Conservation (phyloP, 1,140 invertebrate species). For the Bacillus rossius region DNA sequence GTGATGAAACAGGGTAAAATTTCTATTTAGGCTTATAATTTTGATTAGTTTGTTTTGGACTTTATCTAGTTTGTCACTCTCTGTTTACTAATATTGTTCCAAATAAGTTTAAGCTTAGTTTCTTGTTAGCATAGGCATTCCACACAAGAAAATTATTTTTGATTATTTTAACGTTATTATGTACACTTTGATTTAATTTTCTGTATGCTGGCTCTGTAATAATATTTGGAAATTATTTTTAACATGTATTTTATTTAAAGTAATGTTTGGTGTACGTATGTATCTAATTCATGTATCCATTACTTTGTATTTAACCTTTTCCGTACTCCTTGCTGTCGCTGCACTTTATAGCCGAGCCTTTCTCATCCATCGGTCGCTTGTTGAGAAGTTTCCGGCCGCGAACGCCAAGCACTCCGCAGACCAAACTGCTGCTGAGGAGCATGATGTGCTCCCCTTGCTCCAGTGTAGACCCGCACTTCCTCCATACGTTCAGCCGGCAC, state of each 20-base stretch:
- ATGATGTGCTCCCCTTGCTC: not conserved
- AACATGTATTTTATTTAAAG: constrained; percentile 9
- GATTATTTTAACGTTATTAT: no score
- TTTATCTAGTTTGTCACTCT: no score
- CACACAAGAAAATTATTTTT: no score
- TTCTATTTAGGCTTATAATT: no score
- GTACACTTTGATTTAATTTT: not conserved
- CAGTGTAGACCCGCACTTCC: not conserved
- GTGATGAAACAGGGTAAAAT: no score
- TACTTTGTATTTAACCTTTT: no score
- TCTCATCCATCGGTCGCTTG: constrained; percentile 3
- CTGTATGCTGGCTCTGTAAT: not conserved
- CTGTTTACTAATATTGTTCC: no score
- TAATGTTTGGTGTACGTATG: not conserved
- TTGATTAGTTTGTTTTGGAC: no score
- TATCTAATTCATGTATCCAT: no score
- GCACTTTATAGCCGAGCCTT: constrained; percentile 1
- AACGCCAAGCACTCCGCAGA: constrained; percentile 35
- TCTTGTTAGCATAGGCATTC: no score
- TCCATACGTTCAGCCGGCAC: not conserved
- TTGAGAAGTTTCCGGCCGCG: constrained; percentile 33
- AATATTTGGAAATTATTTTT: not conserved
- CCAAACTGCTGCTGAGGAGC: constrained; percentile 32
- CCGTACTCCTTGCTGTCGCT: not conserved
- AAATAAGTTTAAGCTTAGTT: no score